A percentile compares a stretch with the other conserved stretches of the same genome.
phyloP scores from a whole-genome alignment of 2,113 vertebrate genomes.

The Sinocyclocheilus grahami region DNA sequence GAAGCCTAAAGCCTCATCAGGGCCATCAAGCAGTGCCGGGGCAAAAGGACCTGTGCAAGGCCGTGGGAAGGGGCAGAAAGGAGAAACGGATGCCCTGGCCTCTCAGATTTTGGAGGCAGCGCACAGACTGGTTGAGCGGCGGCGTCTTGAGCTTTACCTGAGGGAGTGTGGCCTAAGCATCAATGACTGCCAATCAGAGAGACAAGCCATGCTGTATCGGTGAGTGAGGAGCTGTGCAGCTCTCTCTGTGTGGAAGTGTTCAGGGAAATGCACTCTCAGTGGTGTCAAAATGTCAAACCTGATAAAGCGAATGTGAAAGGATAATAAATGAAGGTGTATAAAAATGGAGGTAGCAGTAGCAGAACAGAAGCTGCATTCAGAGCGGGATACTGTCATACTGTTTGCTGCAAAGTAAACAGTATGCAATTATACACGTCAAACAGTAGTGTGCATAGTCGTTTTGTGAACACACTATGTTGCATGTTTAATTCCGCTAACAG shows the following conservation, averaged over 20 bases:
- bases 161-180: slow-evolving; percentile 73
- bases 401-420: not conserved
- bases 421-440: too few relatives aligned
- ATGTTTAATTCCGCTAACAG: not conserved
- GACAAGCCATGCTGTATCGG: slow-evolving; percentile 76
- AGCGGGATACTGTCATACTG: not conserved
- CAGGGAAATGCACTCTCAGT: slow-evolving; percentile 1
- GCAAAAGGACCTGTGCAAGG: slow-evolving; percentile 58
- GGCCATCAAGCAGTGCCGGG: slow-evolving; percentile 60
- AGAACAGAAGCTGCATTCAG: not conserved
- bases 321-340: slow-evolving; percentile 15
- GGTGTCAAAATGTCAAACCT: slow-evolving; percentile 8
- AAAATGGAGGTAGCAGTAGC: not conserved
- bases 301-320: not conserved
- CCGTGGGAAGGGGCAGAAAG: slow-evolving; percentile 62
- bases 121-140: slow-evolving; percentile 70
- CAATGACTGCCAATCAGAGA: slow-evolving; percentile 70
- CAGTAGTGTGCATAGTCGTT: not conserved
- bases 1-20: slow-evolving; percentile 76
- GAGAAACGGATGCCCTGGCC: slow-evolving; percentile 70
- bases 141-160: slow-evolving; percentile 74
- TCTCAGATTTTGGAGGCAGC: slow-evolving; percentile 75
- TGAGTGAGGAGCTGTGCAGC: slow-evolving; percentile 50
- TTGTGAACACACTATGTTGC: not conserved
- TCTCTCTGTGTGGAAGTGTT: not conserved